Evolutionary conservation across 2,113 vertebrate species (phyloP), one percentile per base, ranked within the genome.

Genomic region (Cryptotis parvus): DNA sequence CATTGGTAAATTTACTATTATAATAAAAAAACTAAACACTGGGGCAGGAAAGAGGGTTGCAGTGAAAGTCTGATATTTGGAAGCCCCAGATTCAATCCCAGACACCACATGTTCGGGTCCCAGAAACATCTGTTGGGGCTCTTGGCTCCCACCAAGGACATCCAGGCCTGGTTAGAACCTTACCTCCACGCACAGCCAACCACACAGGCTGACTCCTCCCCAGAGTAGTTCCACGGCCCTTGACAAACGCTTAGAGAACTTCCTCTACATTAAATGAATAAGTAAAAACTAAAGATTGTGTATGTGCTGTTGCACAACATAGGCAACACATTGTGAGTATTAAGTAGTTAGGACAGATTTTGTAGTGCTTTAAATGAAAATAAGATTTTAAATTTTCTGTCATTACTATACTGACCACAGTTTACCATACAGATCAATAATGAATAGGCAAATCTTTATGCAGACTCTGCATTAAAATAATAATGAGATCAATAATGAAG

Each of bases 221-320:
- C 55, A 58, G 18, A 58, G 7, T 24, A 20, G 2, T 58, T 55
- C 8, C 16, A 6, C 6, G 18, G 55, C 22, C 22, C 55, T 24
- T 58, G 55, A 58, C 55, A 58, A 58, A 58, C 18, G 24, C 55
- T 24, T 58, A 6, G 22, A 24, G 24, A 24, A 58, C 18, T 58
- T 58, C 55, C 55, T 58, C 18, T 22, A 58, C 4, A 58, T 58
- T 58, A 58, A 58, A 58, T 58, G 18, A 5, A 68, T 70, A 93
- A 87, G 94, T 68, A 89, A 91, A 93, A 91, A 14, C 65, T 72
- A 22, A 81, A 90, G 45, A 84, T 18, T 14, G 15, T 29, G 3
- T 74, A 55, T 84, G 9, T 43, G 12, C 26, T 63, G 55, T 27
- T 58, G 20, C 1, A 55, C 8, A 66, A 72, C 14, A 61, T 16